Evolutionary conservation across 2,888 invertebrate genomes (phyloP).

Genomic region (Clivina fossor): DNA sequence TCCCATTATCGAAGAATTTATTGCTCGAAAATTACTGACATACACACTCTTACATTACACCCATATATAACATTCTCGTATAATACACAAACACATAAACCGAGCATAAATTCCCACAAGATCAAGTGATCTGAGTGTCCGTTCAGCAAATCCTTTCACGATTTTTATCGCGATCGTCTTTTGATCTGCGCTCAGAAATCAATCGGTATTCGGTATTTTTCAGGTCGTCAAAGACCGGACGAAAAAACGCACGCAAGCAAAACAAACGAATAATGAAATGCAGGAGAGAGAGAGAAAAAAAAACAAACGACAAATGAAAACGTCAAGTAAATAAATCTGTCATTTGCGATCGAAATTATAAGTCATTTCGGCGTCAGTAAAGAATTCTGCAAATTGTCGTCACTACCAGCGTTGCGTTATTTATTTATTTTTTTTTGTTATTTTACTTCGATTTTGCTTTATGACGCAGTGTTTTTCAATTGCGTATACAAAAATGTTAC

Average conservation of each 20-base stretch:
- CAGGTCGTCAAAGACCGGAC: too few relatives aligned
- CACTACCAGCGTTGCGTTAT: conserved; percentile 14
- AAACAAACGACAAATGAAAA: conserved; percentile 29
- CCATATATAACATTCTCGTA: not conserved
- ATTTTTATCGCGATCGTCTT: not conserved
- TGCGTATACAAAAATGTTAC: too few relatives aligned
- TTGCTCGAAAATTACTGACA: conserved; percentile 2
- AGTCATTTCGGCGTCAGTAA: conserved; percentile 27
- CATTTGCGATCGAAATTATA: conserved; percentile 27
- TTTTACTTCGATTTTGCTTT: too few relatives aligned
- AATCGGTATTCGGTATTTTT: not conserved
- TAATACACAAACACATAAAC: too few relatives aligned
- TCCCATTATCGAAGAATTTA: conserved; percentile 1
- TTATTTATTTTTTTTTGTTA: too few relatives aligned
- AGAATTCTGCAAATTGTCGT: conserved; percentile 28
- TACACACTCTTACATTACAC: not conserved
- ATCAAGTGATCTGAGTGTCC: too few relatives aligned
- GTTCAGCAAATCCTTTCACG: not conserved
- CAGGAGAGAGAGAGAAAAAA: too few relatives aligned
- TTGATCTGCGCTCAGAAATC: conserved; percentile 7
- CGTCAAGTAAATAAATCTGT: conserved; percentile 30
- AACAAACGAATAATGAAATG: too few relatives aligned
- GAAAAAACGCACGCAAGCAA: too few relatives aligned
- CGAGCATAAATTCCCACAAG: too few relatives aligned
- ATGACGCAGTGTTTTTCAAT: too few relatives aligned